phyloP scores from a whole-genome alignment of 92 coral and sea anemone genomes.

The Palythoa caribaeorum region DNA sequence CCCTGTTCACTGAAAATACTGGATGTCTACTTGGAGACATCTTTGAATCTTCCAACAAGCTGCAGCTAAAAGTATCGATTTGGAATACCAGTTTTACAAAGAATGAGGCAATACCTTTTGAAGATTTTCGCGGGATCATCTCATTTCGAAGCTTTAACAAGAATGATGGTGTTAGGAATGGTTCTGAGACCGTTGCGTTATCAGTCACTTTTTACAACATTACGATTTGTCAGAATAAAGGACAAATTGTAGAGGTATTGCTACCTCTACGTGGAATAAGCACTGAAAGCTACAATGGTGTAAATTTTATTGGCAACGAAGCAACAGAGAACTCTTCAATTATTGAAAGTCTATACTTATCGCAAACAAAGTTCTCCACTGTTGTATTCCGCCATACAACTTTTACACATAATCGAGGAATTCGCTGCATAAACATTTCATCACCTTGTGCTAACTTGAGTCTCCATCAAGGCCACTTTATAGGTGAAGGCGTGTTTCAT shows the following conservation, averaged over 20 bases:
- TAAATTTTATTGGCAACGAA: conserved; percentile 8
- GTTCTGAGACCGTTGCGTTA: not conserved
- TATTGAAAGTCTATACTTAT: conserved; percentile 13
- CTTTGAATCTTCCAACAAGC: not conserved
- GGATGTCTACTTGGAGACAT: conserved; percentile 7
- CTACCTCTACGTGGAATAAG: not conserved
- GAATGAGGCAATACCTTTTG: conserved; percentile 9
- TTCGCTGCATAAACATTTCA: conserved; percentile 13
- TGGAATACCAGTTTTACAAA: conserved; percentile 12
- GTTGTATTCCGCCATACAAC: not conserved
- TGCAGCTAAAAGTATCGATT: not conserved
- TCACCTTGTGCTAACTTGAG: not conserved
- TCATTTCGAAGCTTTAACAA: not conserved
- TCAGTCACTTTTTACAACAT: not conserved
- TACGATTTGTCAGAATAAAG: conserved; percentile 14
- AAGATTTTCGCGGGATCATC: conserved; percentile 8
- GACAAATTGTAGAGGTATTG: conserved; percentile 6
- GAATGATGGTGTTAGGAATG: not conserved
- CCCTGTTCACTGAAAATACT: not conserved
- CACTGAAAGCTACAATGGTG: not conserved
- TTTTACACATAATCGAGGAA: not conserved
- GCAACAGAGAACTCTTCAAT: not conserved
- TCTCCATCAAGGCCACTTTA: not conserved
- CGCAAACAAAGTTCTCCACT: conserved; percentile 11
- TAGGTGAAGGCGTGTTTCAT: not conserved